Conservation (phyloP, 1,140 invertebrate species). For the Bilobella aurantiaca region DNA sequence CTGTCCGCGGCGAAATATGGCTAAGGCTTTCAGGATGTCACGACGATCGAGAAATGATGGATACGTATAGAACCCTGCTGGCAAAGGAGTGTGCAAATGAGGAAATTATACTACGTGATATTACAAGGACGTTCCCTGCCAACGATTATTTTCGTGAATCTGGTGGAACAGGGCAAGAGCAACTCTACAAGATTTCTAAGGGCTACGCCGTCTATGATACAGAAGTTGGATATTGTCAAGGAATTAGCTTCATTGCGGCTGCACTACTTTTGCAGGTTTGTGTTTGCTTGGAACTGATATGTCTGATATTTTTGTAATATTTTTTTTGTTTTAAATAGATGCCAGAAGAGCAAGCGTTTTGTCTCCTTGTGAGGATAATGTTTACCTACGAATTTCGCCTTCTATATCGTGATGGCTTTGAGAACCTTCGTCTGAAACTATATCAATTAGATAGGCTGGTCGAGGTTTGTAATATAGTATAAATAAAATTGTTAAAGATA, state of each 20-base stretch:
- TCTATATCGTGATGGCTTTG: slow-evolving; percentile 92
- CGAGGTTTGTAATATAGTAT: slow-evolving; percentile 51
- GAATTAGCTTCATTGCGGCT: slow-evolving; percentile 91
- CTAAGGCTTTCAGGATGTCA: slow-evolving; percentile 80
- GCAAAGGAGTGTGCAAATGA: slow-evolving; percentile 67
- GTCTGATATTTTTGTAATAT: no score
- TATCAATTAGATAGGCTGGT: slow-evolving; percentile 93
- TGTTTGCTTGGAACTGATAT: no score
- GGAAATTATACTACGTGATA: slow-evolving; percentile 86
- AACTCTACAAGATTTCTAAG: slow-evolving; percentile 87
- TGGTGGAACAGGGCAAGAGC: slow-evolving; percentile 84
- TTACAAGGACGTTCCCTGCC: slow-evolving; percentile 95
- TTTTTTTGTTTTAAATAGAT: slow-evolving; percentile 55
- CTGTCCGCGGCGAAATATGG: slow-evolving; percentile 93
- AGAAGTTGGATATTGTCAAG: slow-evolving; percentile 98
- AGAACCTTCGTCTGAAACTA: slow-evolving; percentile 84
- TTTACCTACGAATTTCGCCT: slow-evolving; percentile 88
- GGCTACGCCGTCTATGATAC: slow-evolving; percentile 95
- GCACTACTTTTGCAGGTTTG: slow-evolving; percentile 90
- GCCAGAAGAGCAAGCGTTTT: slow-evolving; percentile 99
- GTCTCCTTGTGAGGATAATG: slow-evolving; percentile 92
- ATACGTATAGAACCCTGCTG: slow-evolving; percentile 80
- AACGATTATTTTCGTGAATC: slow-evolving; percentile 94
- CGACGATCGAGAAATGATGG: slow-evolving; percentile 71
- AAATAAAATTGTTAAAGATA: neutral